Evolutionary conservation across 2,888 invertebrate genomes (phyloP).

Genomic region (Phorcus lineatus): DNA sequence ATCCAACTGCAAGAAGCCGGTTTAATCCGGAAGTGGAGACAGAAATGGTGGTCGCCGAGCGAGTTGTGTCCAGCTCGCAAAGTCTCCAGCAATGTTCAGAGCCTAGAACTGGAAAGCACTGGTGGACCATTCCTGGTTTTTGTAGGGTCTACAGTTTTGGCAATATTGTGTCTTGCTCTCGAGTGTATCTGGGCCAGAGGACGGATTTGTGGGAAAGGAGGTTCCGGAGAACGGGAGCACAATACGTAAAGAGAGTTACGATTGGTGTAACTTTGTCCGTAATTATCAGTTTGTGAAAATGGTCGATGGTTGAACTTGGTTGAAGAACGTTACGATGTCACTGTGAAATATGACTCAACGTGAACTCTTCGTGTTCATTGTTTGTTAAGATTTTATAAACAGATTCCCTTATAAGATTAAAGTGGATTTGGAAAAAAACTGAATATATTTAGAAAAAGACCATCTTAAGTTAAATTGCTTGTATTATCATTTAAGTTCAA

Average conservation of each 20-base stretch:
- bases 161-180: constrained; percentile 26
- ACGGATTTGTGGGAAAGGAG: too few species aligned
- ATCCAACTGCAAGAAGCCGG: constrained; percentile 46
- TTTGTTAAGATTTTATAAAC: too few species aligned
- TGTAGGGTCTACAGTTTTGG: constrained; percentile 27
- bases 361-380: too few species aligned
- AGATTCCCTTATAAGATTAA: too few species aligned
- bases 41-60: constrained; percentile 43
- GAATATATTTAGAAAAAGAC: too few species aligned
- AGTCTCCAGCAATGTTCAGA: constrained; percentile 29
- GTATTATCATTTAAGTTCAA: too few species aligned
- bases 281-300: too few species aligned
- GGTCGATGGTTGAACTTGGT: background rate
- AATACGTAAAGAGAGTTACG: background rate
- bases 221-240: background rate
- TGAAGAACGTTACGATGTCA: too few species aligned
- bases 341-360: too few species aligned
- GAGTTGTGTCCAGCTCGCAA: constrained; percentile 27
- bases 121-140: constrained; percentile 45
- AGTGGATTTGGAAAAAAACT: too few species aligned
- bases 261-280: background rate
- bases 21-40: constrained; percentile 40
- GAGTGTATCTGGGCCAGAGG: constrained; percentile 20
- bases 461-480: too few species aligned
- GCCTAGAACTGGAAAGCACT: constrained; percentile 43